phyloP scores from a whole-genome alignment of 2,113 vertebrate genomes.

The Penelope pileata region DNA sequence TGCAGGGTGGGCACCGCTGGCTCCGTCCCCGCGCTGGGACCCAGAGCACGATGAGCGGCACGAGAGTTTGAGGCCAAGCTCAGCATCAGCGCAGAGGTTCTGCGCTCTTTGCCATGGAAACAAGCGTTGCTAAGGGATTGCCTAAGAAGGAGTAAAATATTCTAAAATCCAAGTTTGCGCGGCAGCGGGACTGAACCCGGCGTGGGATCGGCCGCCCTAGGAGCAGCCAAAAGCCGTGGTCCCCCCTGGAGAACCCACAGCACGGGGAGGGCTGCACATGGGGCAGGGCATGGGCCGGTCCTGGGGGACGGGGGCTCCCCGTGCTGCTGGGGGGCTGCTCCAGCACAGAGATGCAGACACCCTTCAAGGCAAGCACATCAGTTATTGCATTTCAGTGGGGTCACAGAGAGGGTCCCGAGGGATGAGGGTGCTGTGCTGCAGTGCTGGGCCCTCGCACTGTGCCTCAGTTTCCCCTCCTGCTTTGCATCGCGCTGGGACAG shows the following conservation, averaged over 20 bases:
- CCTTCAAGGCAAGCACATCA: neutral
- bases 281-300: neutral
- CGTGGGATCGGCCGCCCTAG: neutral
- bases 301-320: accelerated
- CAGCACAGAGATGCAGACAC: neutral
- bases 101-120: constrained; percentile 49
- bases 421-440: no score
- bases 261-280: accelerated
- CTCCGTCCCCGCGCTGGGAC: neutral
- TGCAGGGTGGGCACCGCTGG: neutral
- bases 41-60: neutral
- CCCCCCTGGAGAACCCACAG: neutral
- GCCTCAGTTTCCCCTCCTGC: neutral
- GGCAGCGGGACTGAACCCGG: neutral
- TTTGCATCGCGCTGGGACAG: neutral
- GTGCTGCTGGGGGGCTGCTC: neutral
- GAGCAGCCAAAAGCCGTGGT: neutral
- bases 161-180: neutral
- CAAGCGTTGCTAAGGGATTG: constrained; percentile 5
- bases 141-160: neutral
- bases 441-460: neutral
- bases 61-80: neutral
- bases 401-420: neutral
- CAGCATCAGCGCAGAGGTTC: neutral
- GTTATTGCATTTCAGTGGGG: neutral